Percentiles rank a stretch among this genome's conserved stretches.
These are phyloP conservation scores for Kryptolebias marmoratus DNA, from an alignment of 2,113 vertebrate genomes.

Conservation along the genomic window DNA sequence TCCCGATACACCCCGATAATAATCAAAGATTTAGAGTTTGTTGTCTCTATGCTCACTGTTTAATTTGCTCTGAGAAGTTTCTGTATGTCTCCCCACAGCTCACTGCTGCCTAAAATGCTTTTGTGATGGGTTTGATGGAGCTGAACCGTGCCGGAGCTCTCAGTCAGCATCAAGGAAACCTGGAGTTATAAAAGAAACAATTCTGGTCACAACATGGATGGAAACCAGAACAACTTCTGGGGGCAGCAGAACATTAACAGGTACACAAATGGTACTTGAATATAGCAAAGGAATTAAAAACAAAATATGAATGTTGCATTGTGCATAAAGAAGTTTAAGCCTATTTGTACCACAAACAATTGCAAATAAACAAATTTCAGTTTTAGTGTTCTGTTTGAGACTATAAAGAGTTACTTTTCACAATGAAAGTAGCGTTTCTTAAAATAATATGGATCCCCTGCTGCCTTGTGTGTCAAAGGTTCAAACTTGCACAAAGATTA, in stretches of 20 bases:
- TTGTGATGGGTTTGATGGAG: constrained; percentile 44
- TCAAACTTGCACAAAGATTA: too few species aligned
- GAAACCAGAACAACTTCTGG: constrained; percentile 86
- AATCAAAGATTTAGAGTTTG: background rate
- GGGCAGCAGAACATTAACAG: constrained; percentile 82
- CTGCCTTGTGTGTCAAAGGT: too few species aligned
- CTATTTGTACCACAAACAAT: background rate
- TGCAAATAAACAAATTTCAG: background rate
- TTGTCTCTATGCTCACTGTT: too few species aligned
- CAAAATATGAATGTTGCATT: background rate
- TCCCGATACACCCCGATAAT: too few species aligned
- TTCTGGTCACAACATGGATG: constrained; percentile 78
- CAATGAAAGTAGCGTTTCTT: too few species aligned
- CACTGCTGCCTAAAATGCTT: constrained; percentile 23
- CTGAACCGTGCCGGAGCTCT: constrained; percentile 67
- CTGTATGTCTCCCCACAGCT: constrained; percentile 48
- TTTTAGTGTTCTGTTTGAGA: too few species aligned
- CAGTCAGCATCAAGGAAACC: constrained; percentile 73
- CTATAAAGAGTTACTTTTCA: too few species aligned
- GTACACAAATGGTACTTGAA: constrained; percentile 70
- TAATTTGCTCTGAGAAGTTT: background rate
- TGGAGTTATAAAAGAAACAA: constrained; percentile 69
- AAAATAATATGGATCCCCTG: too few species aligned
- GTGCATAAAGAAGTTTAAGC: background rate
- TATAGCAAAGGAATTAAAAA: background rate